Percentiles rank a stretch among this genome's conserved stretches.
phyloP scores from a whole-genome alignment of 2,888 invertebrate species.

The Sesia bembeciformis region DNA sequence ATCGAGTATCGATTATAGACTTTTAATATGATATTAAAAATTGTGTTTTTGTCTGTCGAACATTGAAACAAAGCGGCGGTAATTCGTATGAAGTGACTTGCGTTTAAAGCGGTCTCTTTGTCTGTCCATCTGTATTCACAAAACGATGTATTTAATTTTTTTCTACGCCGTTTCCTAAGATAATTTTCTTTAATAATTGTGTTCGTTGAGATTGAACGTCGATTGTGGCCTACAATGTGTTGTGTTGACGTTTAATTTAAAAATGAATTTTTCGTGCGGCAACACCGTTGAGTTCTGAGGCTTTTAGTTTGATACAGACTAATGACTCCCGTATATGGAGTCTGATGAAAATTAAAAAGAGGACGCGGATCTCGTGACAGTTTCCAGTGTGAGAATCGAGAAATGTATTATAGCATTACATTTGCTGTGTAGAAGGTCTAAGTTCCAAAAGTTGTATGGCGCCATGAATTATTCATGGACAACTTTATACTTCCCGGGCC shows the following conservation, averaged over 20 bases:
- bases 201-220: conserved; percentile 30
- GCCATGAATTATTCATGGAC: conserved; percentile 63
- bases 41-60: conserved; percentile 52
- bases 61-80: conserved; percentile 61
- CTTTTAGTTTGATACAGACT: conserved; percentile 14
- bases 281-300: conserved; percentile 13
- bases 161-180: conserved; percentile 31
- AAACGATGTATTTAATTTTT: conserved; percentile 51
- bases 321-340: conserved; percentile 31
- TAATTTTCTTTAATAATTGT: conserved; percentile 64
- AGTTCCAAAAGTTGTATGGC: conserved; percentile 27
- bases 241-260: conserved; percentile 22
- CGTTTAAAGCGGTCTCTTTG: conserved; percentile 48
- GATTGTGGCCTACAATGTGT: conserved; percentile 21
- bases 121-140: conserved; percentile 49
- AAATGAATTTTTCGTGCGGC: conserved; percentile 25
- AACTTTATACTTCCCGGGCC: conserved; percentile 57
- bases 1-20: conserved; percentile 39
- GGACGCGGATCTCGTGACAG: conserved; percentile 12
- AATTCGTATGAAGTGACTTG: conserved; percentile 73
- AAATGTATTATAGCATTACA: conserved; percentile 5
- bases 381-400: conserved; percentile 1
- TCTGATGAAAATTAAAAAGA: conserved; percentile 17
- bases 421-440: conserved; percentile 23
- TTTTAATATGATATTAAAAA: conserved; percentile 36